Evolutionary conservation across 2,888 invertebrate genomes (phyloP), one percentile per base, ranked within the genome.

Genomic region (Spilosoma lubricipeda): DNA sequence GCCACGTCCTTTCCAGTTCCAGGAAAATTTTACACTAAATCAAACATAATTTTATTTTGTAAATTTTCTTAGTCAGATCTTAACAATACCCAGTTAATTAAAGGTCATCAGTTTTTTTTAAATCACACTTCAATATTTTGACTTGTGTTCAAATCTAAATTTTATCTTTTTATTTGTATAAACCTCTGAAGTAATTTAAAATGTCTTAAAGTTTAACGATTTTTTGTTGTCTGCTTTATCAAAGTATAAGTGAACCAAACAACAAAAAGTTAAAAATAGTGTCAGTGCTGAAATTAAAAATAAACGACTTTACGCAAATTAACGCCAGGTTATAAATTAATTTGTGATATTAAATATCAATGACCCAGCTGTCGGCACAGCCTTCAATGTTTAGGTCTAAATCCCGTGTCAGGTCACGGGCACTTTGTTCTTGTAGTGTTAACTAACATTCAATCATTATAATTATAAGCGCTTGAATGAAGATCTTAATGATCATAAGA

Each of bases 301-400:
- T 59, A 75, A 52, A 79, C 73, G 72, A 64, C 72, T 59, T 7
- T 70, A 73, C 67, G 73, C 74, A 73, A 71, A 80, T 79, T 80
- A 76, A 72, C 69, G 76, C 66, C 39, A 68, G 76, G 79, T 82
- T 77, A 77, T 72, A 78, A 73, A n/a, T 45, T 72, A 73, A 83
- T 75, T 70, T 67, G 71, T 65, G 71, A 75, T 71, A 81, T 77
- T 67, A 70, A 78, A 77, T 82, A 81, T 82, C 81, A 84, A 82
- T 82, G 84, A 84, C 80, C 77, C n/a, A 42, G 77, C 15, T 72
- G 56, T 76, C 72, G 71, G 75, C 67, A 70, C 71, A 72, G 73
- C 65, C 75, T 81, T 78, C 70, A 83, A 82, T 82, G 83, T 84
- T 80, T 79, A 76, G 82, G 80, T 84, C 82, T 77, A 77, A 77